Base-by-base conservation (phyloP, 2,888 invertebrate species). In the Pemphredon lugubris region DNA sequence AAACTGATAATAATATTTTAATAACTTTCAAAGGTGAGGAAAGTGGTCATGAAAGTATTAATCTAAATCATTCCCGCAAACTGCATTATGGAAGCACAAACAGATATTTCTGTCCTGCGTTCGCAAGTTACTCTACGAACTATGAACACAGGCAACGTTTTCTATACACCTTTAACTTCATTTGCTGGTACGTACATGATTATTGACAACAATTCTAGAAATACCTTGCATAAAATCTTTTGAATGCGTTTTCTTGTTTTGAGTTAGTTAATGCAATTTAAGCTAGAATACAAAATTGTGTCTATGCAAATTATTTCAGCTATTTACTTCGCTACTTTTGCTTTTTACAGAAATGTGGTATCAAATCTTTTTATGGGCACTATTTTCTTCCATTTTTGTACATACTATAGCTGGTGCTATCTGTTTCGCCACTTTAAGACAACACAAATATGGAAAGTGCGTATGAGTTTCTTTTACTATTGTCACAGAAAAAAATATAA, bases 361-460 rank as follows among this genome's bases (percentile, higher is more conserved):
- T 90, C 96, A 97, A 88, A 95, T 98, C 89, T 98, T 98, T 91
- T 92, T 98, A 85, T 98, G 98, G 97, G 96, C 97, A 68, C 92
- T 98, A 86, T 96, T 97, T 90, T 98, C 98, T 11, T 98, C 98
- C 53, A 93, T 98, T 86, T 94, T 98, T 88, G 96, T 98, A 79
- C 98, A 98, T 90, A 95, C 94, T 55, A 95, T 97, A 88, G 98
- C 98, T 63, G 96, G 96, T 58, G 91, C 96, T 57, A 96, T 98
- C 79, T 96, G 98, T 48, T 97, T 98, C 89, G 95, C 95, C 73
- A 97, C 97, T 50, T 92, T 98, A 82, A 93, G 97, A 71, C 97
- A 97, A 92, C 98, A 98, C 90, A 96, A 96, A 90, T 96, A 96
- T 90, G 98, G 98, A 73, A 91, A 92, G 92, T 92, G 84, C 80